phyloP scores from a whole-genome alignment of 2,888 invertebrate species.

The Standfussiana lucernea region DNA sequence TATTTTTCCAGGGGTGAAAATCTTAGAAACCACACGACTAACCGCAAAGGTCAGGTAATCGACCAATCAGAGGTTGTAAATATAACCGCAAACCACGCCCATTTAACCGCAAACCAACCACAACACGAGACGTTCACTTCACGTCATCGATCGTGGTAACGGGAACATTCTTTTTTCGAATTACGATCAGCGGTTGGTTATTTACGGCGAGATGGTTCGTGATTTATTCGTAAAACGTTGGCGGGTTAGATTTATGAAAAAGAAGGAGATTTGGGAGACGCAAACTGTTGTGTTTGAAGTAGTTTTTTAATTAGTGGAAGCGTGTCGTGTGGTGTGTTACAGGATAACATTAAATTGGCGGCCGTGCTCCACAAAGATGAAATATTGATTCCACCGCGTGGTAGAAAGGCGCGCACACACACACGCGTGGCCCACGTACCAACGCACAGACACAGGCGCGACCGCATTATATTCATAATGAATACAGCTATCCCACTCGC shows the following conservation, averaged over 20 bases:
- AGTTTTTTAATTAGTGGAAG: slow-evolving; percentile 38
- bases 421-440: slow-evolving; percentile 77
- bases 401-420: slow-evolving; percentile 85
- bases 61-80: slow-evolving; percentile 91
- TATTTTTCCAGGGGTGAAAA: slow-evolving; percentile 90
- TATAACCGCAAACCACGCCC: slow-evolving; percentile 92
- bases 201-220: slow-evolving; percentile 65
- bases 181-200: slow-evolving; percentile 73
- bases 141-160: slow-evolving; percentile 85
- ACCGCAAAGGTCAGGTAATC: slow-evolving; percentile 91
- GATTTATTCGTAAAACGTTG: slow-evolving; percentile 66
- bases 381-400: slow-evolving; percentile 88
- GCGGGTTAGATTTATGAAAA: slow-evolving; percentile 39
- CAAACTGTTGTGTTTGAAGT: slow-evolving; percentile 33
- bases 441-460: slow-evolving; percentile 88
- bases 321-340: slow-evolving; percentile 37
- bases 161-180: slow-evolving; percentile 83
- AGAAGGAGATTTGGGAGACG: slow-evolving; percentile 8
- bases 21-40: slow-evolving; percentile 92
- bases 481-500: slow-evolving; percentile 90
- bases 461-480: slow-evolving; percentile 91
- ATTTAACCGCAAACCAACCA: slow-evolving; percentile 92
- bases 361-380: slow-evolving; percentile 84
- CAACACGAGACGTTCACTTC: slow-evolving; percentile 88
- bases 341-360: slow-evolving; percentile 72